Conservation (phyloP, 2,797 vertebrate genomes). For the Chromobotia macracanthus region DNA sequence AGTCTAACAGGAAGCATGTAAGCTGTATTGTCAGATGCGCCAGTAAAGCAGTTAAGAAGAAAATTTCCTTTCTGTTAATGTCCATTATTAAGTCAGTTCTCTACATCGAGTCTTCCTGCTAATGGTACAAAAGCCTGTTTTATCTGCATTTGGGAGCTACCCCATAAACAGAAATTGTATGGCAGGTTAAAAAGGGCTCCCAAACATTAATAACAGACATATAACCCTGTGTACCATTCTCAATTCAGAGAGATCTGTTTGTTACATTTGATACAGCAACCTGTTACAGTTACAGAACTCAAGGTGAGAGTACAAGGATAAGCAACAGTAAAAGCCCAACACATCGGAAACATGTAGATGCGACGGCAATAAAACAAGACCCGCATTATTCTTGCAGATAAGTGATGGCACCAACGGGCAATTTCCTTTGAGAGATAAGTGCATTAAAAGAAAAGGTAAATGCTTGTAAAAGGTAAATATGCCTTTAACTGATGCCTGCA, state of each 20-base stretch:
- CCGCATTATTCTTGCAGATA: conserved; percentile 33
- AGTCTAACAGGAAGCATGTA: not conserved
- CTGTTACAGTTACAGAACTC: conserved; percentile 41
- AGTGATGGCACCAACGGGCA: conserved; percentile 32
- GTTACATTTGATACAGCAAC: conserved; percentile 20
- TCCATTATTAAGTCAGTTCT: not conserved
- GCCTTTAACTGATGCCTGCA: conserved; percentile 39
- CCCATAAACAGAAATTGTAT: conserved; percentile 5
- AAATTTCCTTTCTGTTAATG: not conserved
- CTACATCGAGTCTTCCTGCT: not conserved
- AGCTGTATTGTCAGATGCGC: not conserved
- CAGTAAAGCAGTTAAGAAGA: not conserved
- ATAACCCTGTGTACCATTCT: conserved; percentile 21
- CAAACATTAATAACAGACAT: conserved; percentile 13
- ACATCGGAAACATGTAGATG: conserved; percentile 21
- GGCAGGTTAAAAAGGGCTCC: conserved; percentile 4
- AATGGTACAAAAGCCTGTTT: not conserved
- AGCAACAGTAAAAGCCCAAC: conserved; percentile 24
- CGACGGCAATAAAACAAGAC: conserved; percentile 45
- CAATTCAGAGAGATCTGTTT: conserved; percentile 17
- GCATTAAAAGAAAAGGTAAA: conserved; percentile 51
- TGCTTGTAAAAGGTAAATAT: conserved; percentile 39
- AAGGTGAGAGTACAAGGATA: conserved; percentile 50
- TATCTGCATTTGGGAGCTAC: not conserved
- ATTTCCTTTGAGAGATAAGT: conserved; percentile 50